Percentiles rank a stretch among this genome's conserved stretches.
Evolutionary conservation across 2,888 invertebrate species (phyloP).

Genomic region (Stramonita haemastoma): DNA sequence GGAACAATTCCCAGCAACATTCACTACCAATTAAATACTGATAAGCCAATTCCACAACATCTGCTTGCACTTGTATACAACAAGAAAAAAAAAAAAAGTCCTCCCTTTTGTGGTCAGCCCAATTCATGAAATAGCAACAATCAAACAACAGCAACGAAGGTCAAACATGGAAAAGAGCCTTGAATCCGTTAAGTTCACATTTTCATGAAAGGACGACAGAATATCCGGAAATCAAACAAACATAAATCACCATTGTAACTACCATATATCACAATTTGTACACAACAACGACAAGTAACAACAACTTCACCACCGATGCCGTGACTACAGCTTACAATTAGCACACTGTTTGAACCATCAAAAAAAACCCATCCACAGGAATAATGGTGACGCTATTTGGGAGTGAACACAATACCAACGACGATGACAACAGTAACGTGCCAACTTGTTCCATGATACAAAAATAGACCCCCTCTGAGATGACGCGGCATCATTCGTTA

Average conservation of each 20-base stretch:
- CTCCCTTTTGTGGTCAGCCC: neutral
- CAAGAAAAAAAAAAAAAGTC: no score
- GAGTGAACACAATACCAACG: slow-evolving; percentile 19
- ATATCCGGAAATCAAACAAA: neutral
- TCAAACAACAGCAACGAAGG: neutral
- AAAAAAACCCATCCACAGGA: neutral
- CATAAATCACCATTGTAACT: neutral
- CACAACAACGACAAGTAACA: neutral
- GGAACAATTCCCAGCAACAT: no score
- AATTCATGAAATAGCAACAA: neutral
- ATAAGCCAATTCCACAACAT: no score
- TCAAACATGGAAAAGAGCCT: neutral
- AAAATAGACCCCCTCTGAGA: slow-evolving; percentile 22
- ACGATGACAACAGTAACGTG: no score
- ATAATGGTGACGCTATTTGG: neutral
- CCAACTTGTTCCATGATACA: slow-evolving; percentile 11
- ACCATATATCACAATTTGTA: neutral
- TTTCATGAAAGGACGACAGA: neutral
- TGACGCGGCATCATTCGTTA: slow-evolving; percentile 18
- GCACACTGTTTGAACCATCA: neutral
- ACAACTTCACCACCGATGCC: neutral
- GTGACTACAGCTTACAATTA: neutral
- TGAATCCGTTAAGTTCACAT: neutral
- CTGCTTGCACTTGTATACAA: no score
- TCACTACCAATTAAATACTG: no score